Evolutionary conservation across 2,113 vertebrate genomes (phyloP).

Genomic region (Xenotilapia longispinis): DNA sequence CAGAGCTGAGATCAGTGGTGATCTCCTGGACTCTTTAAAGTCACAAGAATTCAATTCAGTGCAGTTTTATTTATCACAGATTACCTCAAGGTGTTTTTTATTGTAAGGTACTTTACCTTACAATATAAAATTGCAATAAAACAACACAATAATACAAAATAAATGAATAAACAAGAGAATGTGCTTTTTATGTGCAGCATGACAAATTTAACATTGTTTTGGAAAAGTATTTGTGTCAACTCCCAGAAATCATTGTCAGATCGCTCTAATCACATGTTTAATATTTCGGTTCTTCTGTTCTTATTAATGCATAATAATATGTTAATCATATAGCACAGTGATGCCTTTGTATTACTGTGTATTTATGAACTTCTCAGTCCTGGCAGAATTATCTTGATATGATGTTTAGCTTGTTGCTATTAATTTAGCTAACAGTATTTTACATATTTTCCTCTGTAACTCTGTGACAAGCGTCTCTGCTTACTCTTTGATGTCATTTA

Average conservation of each 20-base stretch:
- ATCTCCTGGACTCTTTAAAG: accelerated
- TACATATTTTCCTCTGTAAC: not conserved
- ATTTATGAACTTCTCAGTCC: not conserved
- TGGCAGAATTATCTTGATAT: not conserved
- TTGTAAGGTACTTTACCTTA: accelerated
- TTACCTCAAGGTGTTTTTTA: not conserved
- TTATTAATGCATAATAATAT: not conserved
- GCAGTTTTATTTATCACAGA: not conserved
- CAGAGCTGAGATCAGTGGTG: accelerated
- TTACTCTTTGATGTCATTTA: accelerated
- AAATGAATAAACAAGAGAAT: accelerated
- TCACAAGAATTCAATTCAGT: not conserved
- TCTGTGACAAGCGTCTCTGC: accelerated
- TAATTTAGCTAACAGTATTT: not conserved
- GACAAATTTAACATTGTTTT: not conserved
- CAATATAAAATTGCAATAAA: not conserved
- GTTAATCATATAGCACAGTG: not conserved
- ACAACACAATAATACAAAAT: accelerated
- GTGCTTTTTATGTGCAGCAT: accelerated
- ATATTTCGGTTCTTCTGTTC: not conserved
- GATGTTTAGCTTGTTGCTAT: not conserved
- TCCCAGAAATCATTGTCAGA: not conserved
- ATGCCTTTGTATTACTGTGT: accelerated
- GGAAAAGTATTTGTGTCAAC: not conserved
- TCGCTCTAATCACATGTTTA: not conserved